Conservation (phyloP, 2,888 invertebrate genomes). For the Mesopsocus fuscifrons region DNA sequence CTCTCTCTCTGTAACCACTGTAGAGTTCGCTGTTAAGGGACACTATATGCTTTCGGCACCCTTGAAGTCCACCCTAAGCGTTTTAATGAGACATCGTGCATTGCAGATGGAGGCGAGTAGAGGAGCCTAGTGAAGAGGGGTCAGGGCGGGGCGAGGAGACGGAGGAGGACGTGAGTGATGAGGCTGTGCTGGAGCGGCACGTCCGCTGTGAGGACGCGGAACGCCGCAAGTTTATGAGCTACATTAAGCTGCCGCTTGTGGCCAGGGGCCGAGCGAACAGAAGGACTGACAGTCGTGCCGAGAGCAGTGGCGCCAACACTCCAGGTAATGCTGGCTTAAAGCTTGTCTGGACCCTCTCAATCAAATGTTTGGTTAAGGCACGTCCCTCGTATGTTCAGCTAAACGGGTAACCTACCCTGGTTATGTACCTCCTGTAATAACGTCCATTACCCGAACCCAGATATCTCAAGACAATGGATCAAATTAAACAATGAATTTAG, state of each 20-base stretch:
- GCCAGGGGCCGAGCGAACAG: slow-evolving; percentile 37
- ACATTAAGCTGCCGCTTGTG: slow-evolving; percentile 28
- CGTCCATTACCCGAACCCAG: too few relatives aligned
- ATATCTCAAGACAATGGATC: not conserved
- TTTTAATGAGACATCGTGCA: too few relatives aligned
- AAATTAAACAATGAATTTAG: not conserved
- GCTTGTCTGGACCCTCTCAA: not conserved
- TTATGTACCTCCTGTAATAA: too few relatives aligned
- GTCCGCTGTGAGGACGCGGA: slow-evolving; percentile 61
- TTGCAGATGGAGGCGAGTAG: not conserved
- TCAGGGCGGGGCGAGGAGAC: slow-evolving; percentile 17
- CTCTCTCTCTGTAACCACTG: too few relatives aligned
- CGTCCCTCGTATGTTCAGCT: slow-evolving; percentile 3
- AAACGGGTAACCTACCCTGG: too few relatives aligned
- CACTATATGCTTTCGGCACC: too few relatives aligned
- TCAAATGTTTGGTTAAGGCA: not conserved
- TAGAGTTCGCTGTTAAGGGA: too few relatives aligned
- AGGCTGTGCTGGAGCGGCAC: slow-evolving; percentile 49
- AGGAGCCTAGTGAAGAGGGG: not conserved
- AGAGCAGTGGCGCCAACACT: slow-evolving; percentile 53
- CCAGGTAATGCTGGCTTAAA: slow-evolving; percentile 30
- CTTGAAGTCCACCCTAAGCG: too few relatives aligned
- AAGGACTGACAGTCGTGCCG: slow-evolving; percentile 45
- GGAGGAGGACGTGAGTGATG: slow-evolving; percentile 66
- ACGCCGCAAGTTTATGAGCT: slow-evolving; percentile 49